phyloP scores from a whole-genome alignment of 2,113 vertebrate species.

The Anhinga anhinga region DNA sequence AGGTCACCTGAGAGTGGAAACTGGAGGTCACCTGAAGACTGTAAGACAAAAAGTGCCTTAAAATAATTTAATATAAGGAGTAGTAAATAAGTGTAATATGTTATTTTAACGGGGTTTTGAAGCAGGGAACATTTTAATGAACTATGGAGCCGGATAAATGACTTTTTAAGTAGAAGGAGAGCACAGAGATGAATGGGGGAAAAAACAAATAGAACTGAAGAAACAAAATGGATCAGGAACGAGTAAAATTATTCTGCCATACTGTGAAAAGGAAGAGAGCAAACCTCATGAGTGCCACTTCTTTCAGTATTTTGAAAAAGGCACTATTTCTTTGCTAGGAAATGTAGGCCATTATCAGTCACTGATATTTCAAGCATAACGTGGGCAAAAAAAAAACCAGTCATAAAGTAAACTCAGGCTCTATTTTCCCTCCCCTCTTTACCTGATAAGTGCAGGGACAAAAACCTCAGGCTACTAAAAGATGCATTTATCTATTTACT shows the following conservation, averaged over 20 bases:
- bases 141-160: background rate
- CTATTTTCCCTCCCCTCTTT: background rate
- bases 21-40: background rate
- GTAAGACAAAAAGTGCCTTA: conserved; percentile 1
- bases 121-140: conserved; percentile 18
- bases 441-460: background rate
- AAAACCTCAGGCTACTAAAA: background rate
- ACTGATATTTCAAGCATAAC: conserved; percentile 17
- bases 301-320: conserved; percentile 27
- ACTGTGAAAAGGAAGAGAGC: conserved; percentile 35
- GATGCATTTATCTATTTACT: background rate
- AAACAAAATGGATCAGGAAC: conserved; percentile 19
- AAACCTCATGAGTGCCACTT: conserved; percentile 53
- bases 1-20: background rate
- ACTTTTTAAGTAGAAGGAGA: conserved; percentile 17
- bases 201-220: background rate
- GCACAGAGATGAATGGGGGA: background rate
- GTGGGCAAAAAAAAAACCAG: background rate
- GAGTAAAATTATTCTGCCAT: conserved; percentile 36
- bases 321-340: conserved; percentile 49
- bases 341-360: conserved; percentile 50
- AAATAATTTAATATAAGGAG: conserved; percentile 25
- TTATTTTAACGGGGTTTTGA: conserved; percentile 47
- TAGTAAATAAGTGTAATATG: conserved; percentile 10
- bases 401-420: conserved; percentile 20